Conservation (phyloP, 1,140 invertebrate genomes). For the Euura saliciscinereae region DNA sequence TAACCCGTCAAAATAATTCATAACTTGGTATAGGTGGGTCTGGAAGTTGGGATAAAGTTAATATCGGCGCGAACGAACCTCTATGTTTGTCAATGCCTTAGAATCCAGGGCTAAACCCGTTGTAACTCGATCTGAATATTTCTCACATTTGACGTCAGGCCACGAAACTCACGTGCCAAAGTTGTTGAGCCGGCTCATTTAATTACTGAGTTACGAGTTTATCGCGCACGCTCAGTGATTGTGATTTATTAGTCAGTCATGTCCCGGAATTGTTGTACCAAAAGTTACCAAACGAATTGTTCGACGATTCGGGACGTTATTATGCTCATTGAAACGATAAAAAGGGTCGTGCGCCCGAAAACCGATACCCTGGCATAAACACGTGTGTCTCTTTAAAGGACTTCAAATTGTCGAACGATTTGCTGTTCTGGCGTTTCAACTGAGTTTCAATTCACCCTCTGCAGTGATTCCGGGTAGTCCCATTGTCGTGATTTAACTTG, state of each 20-base stretch:
- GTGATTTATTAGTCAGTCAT: not conserved
- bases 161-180: not conserved
- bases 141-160: not conserved
- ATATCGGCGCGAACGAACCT: not conserved
- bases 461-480: not conserved
- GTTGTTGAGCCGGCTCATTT: not conserved
- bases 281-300: not conserved
- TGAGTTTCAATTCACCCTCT: slow-evolving; percentile 5
- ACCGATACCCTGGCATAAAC: not conserved
- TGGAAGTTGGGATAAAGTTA: not conserved
- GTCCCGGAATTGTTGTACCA: not conserved
- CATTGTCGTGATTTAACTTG: slow-evolving; percentile 4
- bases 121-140: not conserved
- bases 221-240: not conserved
- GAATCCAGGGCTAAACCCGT: not conserved
- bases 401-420: slow-evolving; percentile 3
- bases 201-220: not conserved
- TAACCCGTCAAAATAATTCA: not conserved
- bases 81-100: not conserved
- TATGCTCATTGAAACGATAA: not conserved
- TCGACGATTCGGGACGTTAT: not conserved
- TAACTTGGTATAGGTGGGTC: not conserved
- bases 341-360: not conserved
- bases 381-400: not conserved
- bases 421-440: not conserved